Percentiles rank a stretch among this genome's conserved stretches.
These are phyloP conservation scores for Gibbula magus DNA, from an alignment of 2,888 invertebrate species.

Conservation along the genomic window DNA sequence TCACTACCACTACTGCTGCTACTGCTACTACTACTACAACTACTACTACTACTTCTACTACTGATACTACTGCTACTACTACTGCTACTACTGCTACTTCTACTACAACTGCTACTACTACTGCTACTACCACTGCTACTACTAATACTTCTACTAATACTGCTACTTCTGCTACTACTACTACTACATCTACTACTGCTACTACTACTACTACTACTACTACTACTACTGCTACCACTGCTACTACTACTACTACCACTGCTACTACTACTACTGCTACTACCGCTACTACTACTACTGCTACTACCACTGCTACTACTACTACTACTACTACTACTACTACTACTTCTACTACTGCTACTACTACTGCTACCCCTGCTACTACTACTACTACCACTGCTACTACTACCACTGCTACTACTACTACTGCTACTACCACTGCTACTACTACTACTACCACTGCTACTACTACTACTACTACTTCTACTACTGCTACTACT, in stretches of 20 bases:
- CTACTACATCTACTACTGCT: background rate
- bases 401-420: background rate
- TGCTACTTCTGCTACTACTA: no score
- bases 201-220: no score
- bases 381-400: background rate
- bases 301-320: background rate
- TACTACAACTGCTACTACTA: background rate
- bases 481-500: background rate
- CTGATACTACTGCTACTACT: background rate
- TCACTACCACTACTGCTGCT: background rate
- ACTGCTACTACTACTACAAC: slow-evolving; percentile 1
- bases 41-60: no score
- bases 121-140: background rate
- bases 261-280: background rate
- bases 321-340: background rate
- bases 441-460: background rate
- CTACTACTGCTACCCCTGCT: background rate
- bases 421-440: background rate
- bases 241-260: background rate
- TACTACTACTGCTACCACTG: background rate
- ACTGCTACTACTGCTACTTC: background rate
- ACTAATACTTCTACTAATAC: no score
- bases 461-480: background rate
- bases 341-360: background rate
- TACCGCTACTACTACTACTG: background rate